Evolutionary conservation across 2,888 invertebrate genomes (phyloP).

Genomic region (Nudaria mundana): DNA sequence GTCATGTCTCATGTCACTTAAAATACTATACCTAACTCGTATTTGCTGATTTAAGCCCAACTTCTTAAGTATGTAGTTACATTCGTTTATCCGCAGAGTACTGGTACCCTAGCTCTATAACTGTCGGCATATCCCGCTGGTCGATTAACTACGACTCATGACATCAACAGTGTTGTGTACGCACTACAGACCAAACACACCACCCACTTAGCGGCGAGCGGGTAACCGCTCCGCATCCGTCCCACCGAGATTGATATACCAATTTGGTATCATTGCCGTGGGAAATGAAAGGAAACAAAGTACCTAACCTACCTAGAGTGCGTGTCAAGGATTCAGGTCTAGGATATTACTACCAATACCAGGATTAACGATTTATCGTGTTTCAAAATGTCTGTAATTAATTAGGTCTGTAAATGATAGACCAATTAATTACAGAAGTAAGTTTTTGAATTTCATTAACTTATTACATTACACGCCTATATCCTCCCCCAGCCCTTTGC

Average conservation of each 20-base stretch:
- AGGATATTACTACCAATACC: constrained; percentile 15
- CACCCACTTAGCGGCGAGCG: constrained; percentile 50
- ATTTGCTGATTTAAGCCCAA: too few species aligned
- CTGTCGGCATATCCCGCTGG: constrained; percentile 44
- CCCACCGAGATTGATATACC: constrained; percentile 72
- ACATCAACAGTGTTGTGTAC: constrained; percentile 55
- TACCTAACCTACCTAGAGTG: constrained; percentile 24
- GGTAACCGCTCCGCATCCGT: constrained; percentile 64
- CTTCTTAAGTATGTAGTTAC: too few species aligned
- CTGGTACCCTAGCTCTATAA: too few species aligned
- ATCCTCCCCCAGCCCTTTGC: too few species aligned
- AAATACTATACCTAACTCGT: too few species aligned
- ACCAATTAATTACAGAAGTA: too few species aligned
- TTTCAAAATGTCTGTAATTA: too few species aligned
- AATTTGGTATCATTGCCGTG: constrained; percentile 75
- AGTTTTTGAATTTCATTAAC: too few species aligned
- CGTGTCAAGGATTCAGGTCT: constrained; percentile 15
- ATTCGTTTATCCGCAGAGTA: too few species aligned
- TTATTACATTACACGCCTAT: too few species aligned
- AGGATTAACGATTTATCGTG: constrained; percentile 14
- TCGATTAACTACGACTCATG: constrained; percentile 50
- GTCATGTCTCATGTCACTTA: too few species aligned
- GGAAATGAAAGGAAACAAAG: constrained; percentile 51
- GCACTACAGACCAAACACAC: constrained; percentile 50
- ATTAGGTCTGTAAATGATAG: too few species aligned